Evolutionary conservation across 2,797 vertebrate species (phyloP).

Genomic region (Coregonus sp.): DNA sequence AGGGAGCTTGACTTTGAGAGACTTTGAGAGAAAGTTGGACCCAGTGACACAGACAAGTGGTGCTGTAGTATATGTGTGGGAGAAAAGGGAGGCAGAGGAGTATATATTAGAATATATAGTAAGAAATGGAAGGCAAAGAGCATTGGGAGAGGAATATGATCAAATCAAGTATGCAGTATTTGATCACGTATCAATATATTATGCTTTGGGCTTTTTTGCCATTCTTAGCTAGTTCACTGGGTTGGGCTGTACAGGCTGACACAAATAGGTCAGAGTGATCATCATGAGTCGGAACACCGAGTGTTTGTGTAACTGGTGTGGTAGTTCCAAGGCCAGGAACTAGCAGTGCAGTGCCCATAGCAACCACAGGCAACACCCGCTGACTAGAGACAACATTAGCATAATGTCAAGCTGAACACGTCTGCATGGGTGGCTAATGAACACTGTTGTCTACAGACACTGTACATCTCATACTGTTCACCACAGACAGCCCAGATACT

Average conservation of each 20-base stretch:
- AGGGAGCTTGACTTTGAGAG: too few relatives aligned
- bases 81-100: background rate
- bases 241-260: background rate
- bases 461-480: constrained; percentile 18
- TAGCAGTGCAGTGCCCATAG: background rate
- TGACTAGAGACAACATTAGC: constrained; percentile 20
- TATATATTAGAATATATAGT: background rate
- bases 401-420: background rate
- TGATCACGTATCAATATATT: too few relatives aligned
- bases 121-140: too few relatives aligned
- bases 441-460: constrained; percentile 10
- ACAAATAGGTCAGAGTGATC: background rate
- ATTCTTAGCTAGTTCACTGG: background rate
- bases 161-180: too few relatives aligned
- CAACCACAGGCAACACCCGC: background rate
- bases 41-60: too few relatives aligned
- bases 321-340: background rate
- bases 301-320: background rate
- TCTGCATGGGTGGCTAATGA: constrained; percentile 4
- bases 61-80: too few relatives aligned
- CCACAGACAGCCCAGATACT: background rate
- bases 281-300: background rate
- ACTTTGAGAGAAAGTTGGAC: too few relatives aligned
- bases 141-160: too few relatives aligned
- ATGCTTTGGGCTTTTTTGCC: background rate